Base-by-base conservation (phyloP, 2,888 invertebrate genomes). In the Flexamia atlantica region DNA sequence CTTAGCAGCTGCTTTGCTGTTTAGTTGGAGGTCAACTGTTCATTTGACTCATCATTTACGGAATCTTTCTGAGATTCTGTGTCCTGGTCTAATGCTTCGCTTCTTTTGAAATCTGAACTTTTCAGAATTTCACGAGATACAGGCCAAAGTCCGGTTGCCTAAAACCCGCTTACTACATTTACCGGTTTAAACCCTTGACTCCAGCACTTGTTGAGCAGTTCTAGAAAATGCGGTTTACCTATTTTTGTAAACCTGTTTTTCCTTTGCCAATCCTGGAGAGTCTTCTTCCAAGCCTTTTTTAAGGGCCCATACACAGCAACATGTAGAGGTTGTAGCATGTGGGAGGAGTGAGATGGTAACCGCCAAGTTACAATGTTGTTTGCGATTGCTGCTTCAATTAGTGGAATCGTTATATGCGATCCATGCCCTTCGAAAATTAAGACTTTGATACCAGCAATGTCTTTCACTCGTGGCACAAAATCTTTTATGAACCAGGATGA, bases 131-230 rank as follows among this genome's bases (percentile, higher is more conserved):
- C 25, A 23, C 46, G 10, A 25, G 3, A 20, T 10, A 46, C 14
- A 25, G 50, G 79, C 79, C 53, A 79, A 25, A 79, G 36, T 5
- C 79, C 79, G 17, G 79, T 50, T 25, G 79, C 79, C n/a, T 79
- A 53, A 17, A 79, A 79, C 14, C 79, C 79, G 28, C 79, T 79
- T 23, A 79, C 25, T 4, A n/a, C 23, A n/a, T 79, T 79, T 20
- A 46, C n/a, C 1, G 79, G 10, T 50, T 79, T 79, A 30, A 79
- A 79, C 12, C 79, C 79, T 50, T 50, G 25, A 25, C 42, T 53
- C 79, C 79, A 79, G 17, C 46, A 79, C 46, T 50, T 46, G 28
- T 79, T 79, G 20, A 79, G 50, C 12, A 79, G 79, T 14, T 7
- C 3, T 20, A 28, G 79, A 50, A 79, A 79, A 4, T 10, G 2